phyloP scores from a whole-genome alignment of 2,888 invertebrate species.

The Laspeyria flexula region DNA sequence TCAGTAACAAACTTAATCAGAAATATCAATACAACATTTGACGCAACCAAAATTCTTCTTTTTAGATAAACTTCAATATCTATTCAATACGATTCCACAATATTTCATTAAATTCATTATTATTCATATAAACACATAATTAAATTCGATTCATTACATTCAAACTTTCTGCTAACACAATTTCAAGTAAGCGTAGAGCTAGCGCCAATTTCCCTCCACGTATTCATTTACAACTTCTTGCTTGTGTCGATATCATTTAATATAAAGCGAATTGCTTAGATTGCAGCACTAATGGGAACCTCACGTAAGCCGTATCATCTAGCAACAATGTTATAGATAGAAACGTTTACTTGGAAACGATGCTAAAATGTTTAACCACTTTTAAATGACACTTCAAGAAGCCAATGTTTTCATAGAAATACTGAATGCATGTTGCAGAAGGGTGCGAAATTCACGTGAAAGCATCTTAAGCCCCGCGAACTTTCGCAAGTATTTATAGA shows the following conservation, averaged over 20 bases:
- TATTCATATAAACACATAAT: no score
- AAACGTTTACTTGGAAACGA: conserved; percentile 50
- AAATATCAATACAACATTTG: no score
- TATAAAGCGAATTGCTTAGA: conserved; percentile 21
- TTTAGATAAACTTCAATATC: no score
- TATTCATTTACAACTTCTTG: conserved; percentile 1
- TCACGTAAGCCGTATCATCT: conserved; percentile 17
- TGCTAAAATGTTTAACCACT: conserved; percentile 47
- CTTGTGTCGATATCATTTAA: conserved; percentile 19
- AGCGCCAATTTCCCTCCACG: neutral
- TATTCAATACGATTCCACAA: no score
- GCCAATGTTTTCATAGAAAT: conserved; percentile 29
- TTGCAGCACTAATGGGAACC: conserved; percentile 20
- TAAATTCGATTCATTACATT: no score
- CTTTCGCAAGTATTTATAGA: conserved; percentile 26
- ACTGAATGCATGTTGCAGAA: conserved; percentile 23
- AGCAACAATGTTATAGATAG: conserved; percentile 50
- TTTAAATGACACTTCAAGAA: conserved; percentile 35
- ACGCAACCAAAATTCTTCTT: no score
- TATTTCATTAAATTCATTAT: no score
- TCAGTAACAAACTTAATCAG: no score
- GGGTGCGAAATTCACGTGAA: conserved; percentile 28
- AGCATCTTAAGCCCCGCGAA: conserved; percentile 29
- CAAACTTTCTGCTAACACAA: no score
- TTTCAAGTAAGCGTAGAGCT: neutral